These are phyloP conservation scores for Eulacestoma nigropectus DNA, from an alignment of 2,113 vertebrate genomes.

Conservation along the genomic window DNA sequence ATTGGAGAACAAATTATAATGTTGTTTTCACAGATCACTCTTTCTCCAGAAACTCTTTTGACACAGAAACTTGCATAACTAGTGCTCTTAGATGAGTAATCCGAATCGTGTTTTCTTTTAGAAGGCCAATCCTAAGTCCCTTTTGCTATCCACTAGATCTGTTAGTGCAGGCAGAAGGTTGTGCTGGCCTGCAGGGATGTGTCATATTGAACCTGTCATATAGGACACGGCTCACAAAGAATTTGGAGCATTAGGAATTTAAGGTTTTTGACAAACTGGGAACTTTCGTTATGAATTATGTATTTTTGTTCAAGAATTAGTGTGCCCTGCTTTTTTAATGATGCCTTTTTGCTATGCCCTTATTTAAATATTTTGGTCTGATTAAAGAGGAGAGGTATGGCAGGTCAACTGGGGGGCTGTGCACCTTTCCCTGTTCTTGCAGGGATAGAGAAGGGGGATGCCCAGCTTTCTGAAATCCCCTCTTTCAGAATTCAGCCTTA, in stretches of 20 bases:
- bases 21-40: constrained; percentile 36
- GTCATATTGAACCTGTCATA: constrained; percentile 1
- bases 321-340: background rate
- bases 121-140: constrained; percentile 21
- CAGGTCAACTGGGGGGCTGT: background rate
- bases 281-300: background rate
- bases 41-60: constrained; percentile 49
- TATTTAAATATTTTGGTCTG: background rate
- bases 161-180: background rate
- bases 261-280: background rate
- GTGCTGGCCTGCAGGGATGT: constrained; percentile 1
- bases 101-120: background rate
- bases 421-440: background rate
- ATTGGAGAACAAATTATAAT: constrained; percentile 33
- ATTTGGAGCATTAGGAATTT: background rate
- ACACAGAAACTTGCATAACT: constrained; percentile 50
- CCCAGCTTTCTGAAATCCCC: background rate
- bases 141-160: constrained; percentile 14
- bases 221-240: background rate
- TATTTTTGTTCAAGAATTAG: background rate
- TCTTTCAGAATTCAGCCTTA: background rate
- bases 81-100: constrained; percentile 33
- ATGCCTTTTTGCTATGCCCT: background rate
- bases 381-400: background rate
- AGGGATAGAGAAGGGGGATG: background rate